phyloP scores from a whole-genome alignment of 2,113 vertebrate species.

The Antigone vipio region DNA sequence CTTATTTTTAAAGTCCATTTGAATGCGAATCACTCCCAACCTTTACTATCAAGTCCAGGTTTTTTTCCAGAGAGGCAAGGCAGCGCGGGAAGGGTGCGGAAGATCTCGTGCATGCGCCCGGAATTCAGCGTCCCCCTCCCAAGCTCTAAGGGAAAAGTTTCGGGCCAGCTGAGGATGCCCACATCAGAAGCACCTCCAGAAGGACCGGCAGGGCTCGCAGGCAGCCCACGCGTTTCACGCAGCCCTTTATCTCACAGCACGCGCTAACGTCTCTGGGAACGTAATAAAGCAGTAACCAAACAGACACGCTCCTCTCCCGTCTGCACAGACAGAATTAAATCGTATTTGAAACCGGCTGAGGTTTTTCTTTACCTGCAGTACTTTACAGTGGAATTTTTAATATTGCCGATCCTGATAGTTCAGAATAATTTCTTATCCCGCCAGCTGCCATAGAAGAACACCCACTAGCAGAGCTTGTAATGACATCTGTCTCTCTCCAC shows the following conservation, averaged over 20 bases:
- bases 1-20: neutral
- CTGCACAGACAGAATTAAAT: neutral
- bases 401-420: neutral
- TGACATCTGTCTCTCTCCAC: neutral
- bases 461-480: neutral
- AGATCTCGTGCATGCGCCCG: neutral
- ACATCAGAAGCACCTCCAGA: neutral
- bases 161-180: neutral
- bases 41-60: neutral
- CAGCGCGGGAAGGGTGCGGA: neutral
- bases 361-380: neutral
- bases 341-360: neutral
- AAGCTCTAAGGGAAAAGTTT: neutral
- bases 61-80: slow-evolving; percentile 6
- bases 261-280: neutral
- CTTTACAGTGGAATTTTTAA: neutral
- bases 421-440: neutral
- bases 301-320: neutral
- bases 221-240: neutral
- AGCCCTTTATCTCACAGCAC: neutral
- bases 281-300: neutral
- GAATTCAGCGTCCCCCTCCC: neutral
- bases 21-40: neutral
- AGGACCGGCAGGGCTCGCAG: neutral
- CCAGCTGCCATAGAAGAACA: neutral